Evolutionary conservation across 2,888 invertebrate genomes (phyloP).

Genomic region (Alloplasta piceator): DNA sequence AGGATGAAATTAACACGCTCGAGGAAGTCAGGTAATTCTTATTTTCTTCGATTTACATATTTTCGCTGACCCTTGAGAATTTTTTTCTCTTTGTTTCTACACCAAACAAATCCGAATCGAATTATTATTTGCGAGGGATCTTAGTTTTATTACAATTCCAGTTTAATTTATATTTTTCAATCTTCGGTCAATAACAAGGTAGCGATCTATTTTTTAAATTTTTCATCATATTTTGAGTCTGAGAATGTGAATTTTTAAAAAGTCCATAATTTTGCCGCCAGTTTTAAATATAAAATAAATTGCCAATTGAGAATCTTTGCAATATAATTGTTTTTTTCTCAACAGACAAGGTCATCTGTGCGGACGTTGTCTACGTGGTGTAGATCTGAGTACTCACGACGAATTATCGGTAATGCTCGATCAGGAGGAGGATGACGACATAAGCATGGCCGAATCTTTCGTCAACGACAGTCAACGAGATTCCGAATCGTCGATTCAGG

Average conservation of each 20-base stretch:
- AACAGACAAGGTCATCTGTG: constrained; percentile 92
- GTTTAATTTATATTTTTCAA: no score
- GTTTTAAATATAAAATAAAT: no score
- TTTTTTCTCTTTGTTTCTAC: background rate
- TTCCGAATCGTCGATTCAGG: constrained; percentile 75
- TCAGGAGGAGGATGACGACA: constrained; percentile 90
- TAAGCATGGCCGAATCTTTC: constrained; percentile 86
- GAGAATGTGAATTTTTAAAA: no score
- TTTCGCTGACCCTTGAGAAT: background rate
- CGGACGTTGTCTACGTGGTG: constrained; percentile 90
- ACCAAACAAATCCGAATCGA: no score
- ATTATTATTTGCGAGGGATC: no score
- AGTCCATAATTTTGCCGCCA: no score
- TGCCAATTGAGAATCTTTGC: no score
- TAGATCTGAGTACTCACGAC: constrained; percentile 85
- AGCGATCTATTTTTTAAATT: no score
- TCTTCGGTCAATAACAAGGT: no score
- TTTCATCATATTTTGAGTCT: no score
- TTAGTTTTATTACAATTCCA: no score
- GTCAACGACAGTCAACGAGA: constrained; percentile 75
- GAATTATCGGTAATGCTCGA: constrained; percentile 88
- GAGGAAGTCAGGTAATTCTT: constrained; percentile 92
- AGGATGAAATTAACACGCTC: constrained; percentile 92
- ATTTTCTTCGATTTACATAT: background rate
- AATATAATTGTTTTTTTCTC: constrained; percentile 21